Evolutionary conservation across 30 jellyfish, hydroid and myxozoan genomes (phyloP).

Genomic region (Aurelia sp.): DNA sequence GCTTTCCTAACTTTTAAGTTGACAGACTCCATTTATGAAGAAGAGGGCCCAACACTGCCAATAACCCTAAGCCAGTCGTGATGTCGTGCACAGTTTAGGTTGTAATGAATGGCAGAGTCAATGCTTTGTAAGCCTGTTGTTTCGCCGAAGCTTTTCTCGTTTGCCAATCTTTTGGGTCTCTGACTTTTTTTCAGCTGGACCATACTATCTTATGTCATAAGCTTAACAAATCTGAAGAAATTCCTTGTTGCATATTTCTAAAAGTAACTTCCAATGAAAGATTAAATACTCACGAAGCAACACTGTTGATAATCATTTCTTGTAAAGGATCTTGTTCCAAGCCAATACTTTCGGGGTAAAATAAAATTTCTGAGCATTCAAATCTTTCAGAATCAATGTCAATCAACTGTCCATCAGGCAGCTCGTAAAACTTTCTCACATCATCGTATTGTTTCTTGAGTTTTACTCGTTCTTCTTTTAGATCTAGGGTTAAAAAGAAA

Average conservation of each 20-base stretch:
- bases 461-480: constrained; percentile 49
- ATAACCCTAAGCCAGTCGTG: too few species aligned
- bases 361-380: constrained; percentile 77
- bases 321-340: constrained; percentile 76
- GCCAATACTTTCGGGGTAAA: constrained; percentile 82
- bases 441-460: constrained; percentile 58
- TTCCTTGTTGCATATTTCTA: too few species aligned
- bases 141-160: too few species aligned
- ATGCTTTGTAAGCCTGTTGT: too few species aligned
- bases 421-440: constrained; percentile 61
- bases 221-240: too few species aligned
- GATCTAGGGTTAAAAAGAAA: constrained; percentile 31
- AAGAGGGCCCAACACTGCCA: too few species aligned
- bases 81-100: too few species aligned
- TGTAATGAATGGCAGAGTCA: background rate
- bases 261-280: background rate
- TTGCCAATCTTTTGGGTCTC: too few species aligned
- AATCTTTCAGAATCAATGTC: constrained; percentile 89
- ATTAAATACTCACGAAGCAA: constrained; percentile 54
- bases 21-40: too few species aligned
- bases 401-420: constrained; percentile 97
- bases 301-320: constrained; percentile 44
- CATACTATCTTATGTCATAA: too few species aligned
- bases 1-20: too few species aligned
- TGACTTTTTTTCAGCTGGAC: too few species aligned